A percentile compares a stretch with the other conserved stretches of the same genome.
These are phyloP conservation scores for Luffia ferchaultella DNA, from an alignment of 2,888 invertebrate genomes.

Conservation along the genomic window DNA sequence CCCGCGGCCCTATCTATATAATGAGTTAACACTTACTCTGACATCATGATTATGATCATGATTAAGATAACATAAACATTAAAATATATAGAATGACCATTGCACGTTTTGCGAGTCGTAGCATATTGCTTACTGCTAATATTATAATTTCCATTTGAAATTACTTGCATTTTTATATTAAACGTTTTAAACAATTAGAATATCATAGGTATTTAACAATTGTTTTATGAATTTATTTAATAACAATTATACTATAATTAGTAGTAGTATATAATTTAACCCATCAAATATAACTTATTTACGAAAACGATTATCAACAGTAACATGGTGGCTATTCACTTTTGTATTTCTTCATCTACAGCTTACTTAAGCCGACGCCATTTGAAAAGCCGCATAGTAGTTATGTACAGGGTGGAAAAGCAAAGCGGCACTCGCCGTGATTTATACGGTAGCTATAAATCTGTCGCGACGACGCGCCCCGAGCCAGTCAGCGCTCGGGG, in stretches of 20 bases:
- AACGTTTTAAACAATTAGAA: too few relatives aligned
- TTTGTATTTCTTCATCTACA: too few relatives aligned
- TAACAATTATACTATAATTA: too few relatives aligned
- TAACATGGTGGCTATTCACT: too few relatives aligned
- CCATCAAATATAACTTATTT: too few relatives aligned
- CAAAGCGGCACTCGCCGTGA: conserved; percentile 4
- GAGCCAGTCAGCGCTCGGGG: background rate
- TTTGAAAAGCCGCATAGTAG: background rate
- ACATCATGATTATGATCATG: background rate
- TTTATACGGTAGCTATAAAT: conserved; percentile 10
- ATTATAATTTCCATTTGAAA: too few relatives aligned
- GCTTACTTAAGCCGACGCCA: background rate
- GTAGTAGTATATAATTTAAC: too few relatives aligned
- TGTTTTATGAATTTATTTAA: too few relatives aligned
- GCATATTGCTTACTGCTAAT: background rate
- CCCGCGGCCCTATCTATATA: background rate
- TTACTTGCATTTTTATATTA: too few relatives aligned
- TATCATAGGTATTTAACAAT: too few relatives aligned
- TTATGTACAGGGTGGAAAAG: background rate
- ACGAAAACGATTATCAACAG: too few relatives aligned
- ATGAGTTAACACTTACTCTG: background rate
- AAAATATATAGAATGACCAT: background rate
- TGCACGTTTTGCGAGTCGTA: background rate
- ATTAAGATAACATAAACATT: background rate
- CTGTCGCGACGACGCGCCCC: conserved; percentile 3